Evolutionary conservation across 2,113 vertebrate species (phyloP), one percentile per base, ranked within the genome.

Genomic region (Megalops atlanticus): DNA sequence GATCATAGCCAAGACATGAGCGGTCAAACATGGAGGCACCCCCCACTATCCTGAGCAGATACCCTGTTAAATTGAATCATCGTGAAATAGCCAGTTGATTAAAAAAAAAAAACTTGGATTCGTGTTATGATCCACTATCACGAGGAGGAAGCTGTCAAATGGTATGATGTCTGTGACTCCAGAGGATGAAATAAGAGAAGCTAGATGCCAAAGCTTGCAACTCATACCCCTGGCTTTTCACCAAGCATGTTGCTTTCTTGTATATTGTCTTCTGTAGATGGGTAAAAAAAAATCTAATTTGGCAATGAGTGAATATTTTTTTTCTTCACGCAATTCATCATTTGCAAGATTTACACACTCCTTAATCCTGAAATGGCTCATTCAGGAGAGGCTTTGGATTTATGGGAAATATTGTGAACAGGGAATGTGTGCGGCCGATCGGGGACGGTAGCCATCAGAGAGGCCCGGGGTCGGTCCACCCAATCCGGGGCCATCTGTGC

Each of bases 271-370:
- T 78, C 80, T 70, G 81, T 74, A 80, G 72, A 76, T 73, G 76
- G 76, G 58, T 76, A 12, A 14, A 33, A 39, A 73, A 43, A 81
- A 74, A 79, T 77, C 77, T 64, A 64, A 81, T 80, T 84, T 81
- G 73, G 82, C 82, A 79, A 58, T 36, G 58, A 58, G 18, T 81
- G 79, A 84, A 77, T 76, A 74, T 77, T 58, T 77, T 40, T 64
- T 18, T 14, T 21, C 21, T 21, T 69, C 16, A 8, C 18, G 10
- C n/a, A 64, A 80, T 80, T 81, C 39, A 75, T 81, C 75, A 41
- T 74, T 21, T 41, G 49, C 35, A 16, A 41, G 71, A 78, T 82
- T 74, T 79, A 72, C 76, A 49, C 40, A 49, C 81, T 52, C 70
- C 36, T 47, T 74, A 69, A 58, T 81, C 72, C 43, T 3, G 39